phyloP scores from a whole-genome alignment of 2,113 vertebrate genomes.

The Condylura cristata region DNA sequence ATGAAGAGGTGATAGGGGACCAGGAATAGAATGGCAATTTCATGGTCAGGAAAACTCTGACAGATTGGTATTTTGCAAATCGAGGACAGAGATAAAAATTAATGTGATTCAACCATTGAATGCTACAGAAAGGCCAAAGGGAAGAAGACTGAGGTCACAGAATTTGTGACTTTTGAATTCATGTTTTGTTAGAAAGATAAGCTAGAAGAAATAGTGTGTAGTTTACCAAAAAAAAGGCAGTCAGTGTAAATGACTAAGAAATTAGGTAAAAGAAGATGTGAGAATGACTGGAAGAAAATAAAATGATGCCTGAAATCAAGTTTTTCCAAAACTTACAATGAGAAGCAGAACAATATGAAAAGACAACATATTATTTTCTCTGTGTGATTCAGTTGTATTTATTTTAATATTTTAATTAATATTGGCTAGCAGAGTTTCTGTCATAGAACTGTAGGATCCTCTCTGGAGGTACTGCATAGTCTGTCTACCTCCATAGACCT shows the following conservation, averaged over 20 bases:
- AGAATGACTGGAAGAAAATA: background rate
- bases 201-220: background rate
- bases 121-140: background rate
- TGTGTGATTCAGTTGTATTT: no score
- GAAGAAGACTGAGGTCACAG: background rate
- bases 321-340: background rate
- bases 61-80: background rate
- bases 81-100: background rate
- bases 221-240: background rate
- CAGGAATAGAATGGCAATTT: background rate
- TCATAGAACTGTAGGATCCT: no score
- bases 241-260: background rate
- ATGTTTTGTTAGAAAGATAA: background rate
- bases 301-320: background rate
- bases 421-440: no score
- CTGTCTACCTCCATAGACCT: no score
- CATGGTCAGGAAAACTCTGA: background rate
- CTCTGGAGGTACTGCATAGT: no score
- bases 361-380: background rate
- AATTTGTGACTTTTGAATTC: background rate
- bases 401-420: no score
- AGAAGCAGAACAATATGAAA: background rate
- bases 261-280: background rate
- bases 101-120: background rate
- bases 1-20: background rate